A percentile compares a stretch with the other conserved stretches of the same genome.
Conservation (phyloP, 92 coral and sea anemone species). For the Virgularia gustaviana region DNA sequence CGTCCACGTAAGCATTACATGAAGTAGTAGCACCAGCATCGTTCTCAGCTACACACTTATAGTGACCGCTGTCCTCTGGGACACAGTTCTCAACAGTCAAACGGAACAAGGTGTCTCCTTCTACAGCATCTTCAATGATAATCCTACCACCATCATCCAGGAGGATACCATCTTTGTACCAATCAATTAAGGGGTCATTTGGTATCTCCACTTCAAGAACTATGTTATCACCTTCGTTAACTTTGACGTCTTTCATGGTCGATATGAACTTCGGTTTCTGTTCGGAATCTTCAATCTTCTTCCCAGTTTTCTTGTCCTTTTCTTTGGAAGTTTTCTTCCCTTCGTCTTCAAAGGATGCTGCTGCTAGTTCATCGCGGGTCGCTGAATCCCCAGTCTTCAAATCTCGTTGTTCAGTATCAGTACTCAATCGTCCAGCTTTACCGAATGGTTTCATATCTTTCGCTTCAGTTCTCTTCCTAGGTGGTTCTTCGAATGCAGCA, state of each 20-base stretch:
- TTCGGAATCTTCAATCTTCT: not conserved
- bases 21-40: constrained; percentile 62
- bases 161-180: constrained; percentile 66
- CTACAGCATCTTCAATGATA: constrained; percentile 58
- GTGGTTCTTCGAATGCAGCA: too few species aligned
- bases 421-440: too few species aligned
- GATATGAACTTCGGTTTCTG: constrained; percentile 18
- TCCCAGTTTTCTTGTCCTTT: not conserved
- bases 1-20: constrained; percentile 46
- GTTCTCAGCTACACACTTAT: constrained; percentile 72
- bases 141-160: constrained; percentile 59
- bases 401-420: too few species aligned
- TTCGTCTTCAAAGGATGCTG: too few species aligned
- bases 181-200: constrained; percentile 57
- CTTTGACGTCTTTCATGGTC: constrained; percentile 19
- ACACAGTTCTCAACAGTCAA: constrained; percentile 60
- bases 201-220: constrained; percentile 13
- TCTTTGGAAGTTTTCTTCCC: not conserved
- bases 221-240: constrained; percentile 20
- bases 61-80: constrained; percentile 71
- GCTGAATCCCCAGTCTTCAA: too few species aligned
- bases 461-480: too few species aligned
- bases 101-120: constrained; percentile 52
- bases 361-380: too few species aligned
- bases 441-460: too few species aligned